Base-by-base conservation (phyloP, 2,797 vertebrate genomes). In the Phoxinus dragarum region DNA sequence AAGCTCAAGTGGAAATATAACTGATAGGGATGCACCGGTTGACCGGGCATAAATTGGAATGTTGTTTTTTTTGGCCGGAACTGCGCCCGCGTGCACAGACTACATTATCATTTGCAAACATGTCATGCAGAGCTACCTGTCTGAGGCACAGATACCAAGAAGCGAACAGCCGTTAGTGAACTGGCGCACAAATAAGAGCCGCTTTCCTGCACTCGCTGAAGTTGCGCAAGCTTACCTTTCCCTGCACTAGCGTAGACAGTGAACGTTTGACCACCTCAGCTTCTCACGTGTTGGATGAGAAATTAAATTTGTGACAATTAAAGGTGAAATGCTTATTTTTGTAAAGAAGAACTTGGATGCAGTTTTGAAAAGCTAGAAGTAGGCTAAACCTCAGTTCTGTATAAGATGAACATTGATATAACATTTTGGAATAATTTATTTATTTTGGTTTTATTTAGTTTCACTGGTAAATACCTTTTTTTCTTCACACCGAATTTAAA, bases 241-340 rank as follows among this genome's bases (percentile, higher is more conserved):
- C 54, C 49, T 61, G 75, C 36, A 59, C 34, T n/a, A 61, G 52
- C 31, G 1, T 17, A 40, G 75, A 83, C n/a, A 36, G 81, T 66
- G 54, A 75, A 75, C 7, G 27, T 36, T 64, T 34, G 54, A 66
- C 52, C 19, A 49, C 14, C 31, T 11, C 80, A 23, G 34, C 67
- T 69, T 71, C 66, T 31, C 9, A 38, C 36, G 2, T 71, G 42
- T 12, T 81, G 10, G 61, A 49, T 34, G 42, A 27, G 27, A 27
- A 27, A 27, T 27, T 27, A 27, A 59, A 34, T 14, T 34, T 86
- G 21, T 81, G 78, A 67, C 54, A 40, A 86, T 44, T 12, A 44
- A 44, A 61, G 27, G 31, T 23, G 68, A 86, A 85, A 61, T 73
- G n/a, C 40, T 86, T 66, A 0, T 73, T 81, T 81, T 6, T 23